A percentile compares a stretch with the other conserved stretches of the same genome.
These are phyloP conservation scores for Athene cunicularia DNA, from an alignment of 2,113 vertebrate species.

Conservation along the genomic window DNA sequence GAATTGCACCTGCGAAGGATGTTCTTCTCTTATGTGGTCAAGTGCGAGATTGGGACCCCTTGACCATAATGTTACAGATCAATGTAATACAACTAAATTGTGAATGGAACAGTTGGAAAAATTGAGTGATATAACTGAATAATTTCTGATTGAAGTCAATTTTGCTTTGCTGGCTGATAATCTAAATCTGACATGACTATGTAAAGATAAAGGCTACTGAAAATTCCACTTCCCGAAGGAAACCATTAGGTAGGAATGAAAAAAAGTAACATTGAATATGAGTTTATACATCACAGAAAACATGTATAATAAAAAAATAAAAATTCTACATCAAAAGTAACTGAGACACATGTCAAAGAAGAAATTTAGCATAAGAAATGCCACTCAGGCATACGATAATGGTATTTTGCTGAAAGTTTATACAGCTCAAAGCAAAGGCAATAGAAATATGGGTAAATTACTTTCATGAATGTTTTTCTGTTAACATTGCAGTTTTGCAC, in stretches of 20 bases:
- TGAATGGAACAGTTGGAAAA: not conserved
- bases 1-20: not conserved
- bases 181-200: not conserved
- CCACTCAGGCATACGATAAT: not conserved
- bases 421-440: not conserved
- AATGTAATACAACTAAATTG: no score
- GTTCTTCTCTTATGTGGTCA: not conserved
- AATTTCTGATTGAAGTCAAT: not conserved
- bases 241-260: not conserved
- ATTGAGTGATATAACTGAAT: not conserved
- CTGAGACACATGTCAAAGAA: not conserved
- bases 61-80: not conserved
- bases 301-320: not conserved
- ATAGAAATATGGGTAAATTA: not conserved
- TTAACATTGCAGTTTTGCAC: no score
- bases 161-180: not conserved
- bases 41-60: not conserved
- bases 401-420: not conserved
- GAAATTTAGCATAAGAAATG: not conserved
- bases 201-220: not conserved
- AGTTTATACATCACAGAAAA: not conserved
- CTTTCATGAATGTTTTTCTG: no score
- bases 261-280: not conserved
- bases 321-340: not conserved
- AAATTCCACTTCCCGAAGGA: not conserved